phyloP scores from a whole-genome alignment of 2,797 vertebrate genomes.

The Xiphophorus birchmanni region DNA sequence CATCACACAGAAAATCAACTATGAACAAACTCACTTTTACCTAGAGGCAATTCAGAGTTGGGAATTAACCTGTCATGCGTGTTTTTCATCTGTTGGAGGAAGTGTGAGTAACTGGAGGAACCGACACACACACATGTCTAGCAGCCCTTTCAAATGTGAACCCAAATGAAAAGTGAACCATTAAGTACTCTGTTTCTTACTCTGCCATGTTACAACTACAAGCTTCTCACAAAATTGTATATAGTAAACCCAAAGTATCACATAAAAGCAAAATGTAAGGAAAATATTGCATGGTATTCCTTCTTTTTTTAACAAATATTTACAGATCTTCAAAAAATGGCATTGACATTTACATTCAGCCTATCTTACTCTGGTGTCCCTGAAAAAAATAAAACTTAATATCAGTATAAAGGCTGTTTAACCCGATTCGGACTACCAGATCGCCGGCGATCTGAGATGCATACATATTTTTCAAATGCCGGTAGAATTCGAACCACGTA shows the following conservation, averaged over 20 bases:
- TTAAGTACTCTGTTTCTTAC: not conserved
- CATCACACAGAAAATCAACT: not conserved
- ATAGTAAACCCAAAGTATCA: not conserved
- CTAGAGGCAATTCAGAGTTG: not conserved
- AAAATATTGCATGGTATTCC: not conserved
- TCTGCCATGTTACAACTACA: not conserved
- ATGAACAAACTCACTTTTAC: not conserved
- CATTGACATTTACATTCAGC: not conserved
- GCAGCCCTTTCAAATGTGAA: not conserved
- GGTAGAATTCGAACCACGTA: no score
- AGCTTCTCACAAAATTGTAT: not conserved
- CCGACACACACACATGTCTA: not conserved
- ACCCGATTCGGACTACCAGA: no score
- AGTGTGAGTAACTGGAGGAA: not conserved
- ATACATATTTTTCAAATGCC: no score
- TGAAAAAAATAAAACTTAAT: not conserved
- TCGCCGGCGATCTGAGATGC: no score
- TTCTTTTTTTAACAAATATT: not conserved
- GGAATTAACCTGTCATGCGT: not conserved
- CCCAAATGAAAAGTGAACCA: not conserved
- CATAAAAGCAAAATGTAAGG: not conserved
- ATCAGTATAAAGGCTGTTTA: not conserved
- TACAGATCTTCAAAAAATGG: not conserved
- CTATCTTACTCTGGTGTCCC: not conserved
- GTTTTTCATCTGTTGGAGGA: not conserved